A percentile compares a stretch with the other conserved stretches of the same genome.
Evolutionary conservation across 1,140 invertebrate genomes (phyloP).

Genomic region (Luehdorfia chinensis): DNA sequence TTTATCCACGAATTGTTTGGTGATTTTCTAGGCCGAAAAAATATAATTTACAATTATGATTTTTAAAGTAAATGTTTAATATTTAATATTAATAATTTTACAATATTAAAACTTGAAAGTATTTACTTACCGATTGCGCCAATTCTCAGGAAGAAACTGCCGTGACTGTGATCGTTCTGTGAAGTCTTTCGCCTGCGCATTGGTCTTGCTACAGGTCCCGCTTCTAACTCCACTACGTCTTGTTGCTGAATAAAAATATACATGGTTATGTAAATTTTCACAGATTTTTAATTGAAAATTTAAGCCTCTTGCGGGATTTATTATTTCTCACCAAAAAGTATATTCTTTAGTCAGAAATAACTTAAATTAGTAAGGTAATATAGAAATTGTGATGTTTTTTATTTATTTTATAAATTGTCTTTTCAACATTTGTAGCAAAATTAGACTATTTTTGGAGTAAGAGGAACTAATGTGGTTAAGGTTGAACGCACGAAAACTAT

Average conservation of each 20-base stretch:
- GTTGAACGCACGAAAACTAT: constrained; percentile 7
- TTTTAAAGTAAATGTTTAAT: too few relatives aligned
- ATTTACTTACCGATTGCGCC: constrained; percentile 90
- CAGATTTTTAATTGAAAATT: too few relatives aligned
- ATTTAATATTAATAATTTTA: too few relatives aligned
- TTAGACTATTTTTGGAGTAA: constrained; percentile 6
- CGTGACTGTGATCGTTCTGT: constrained; percentile 95
- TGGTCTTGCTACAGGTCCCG: constrained; percentile 81
- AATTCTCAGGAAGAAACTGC: constrained; percentile 97
- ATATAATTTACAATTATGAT: too few relatives aligned
- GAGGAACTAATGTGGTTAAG: constrained; percentile 2
- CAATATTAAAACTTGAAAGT: too few relatives aligned
- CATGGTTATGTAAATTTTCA: too few relatives aligned
- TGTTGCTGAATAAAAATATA: constrained; percentile 50
- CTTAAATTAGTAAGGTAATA: constrained; percentile 10
- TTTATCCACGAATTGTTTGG: too few relatives aligned
- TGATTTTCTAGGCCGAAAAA: too few relatives aligned
- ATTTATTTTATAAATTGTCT: background rate
- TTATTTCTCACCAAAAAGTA: background rate
- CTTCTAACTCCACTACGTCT: constrained; percentile 82
- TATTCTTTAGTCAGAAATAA: too few relatives aligned
- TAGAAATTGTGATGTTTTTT: background rate
- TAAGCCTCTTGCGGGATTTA: too few relatives aligned
- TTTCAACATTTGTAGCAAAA: constrained; percentile 9
- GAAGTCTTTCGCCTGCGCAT: constrained; percentile 91